Evolutionary conservation across 1,140 invertebrate species (phyloP), one percentile per base, ranked within the genome.

Genomic region (Battus philenor): DNA sequence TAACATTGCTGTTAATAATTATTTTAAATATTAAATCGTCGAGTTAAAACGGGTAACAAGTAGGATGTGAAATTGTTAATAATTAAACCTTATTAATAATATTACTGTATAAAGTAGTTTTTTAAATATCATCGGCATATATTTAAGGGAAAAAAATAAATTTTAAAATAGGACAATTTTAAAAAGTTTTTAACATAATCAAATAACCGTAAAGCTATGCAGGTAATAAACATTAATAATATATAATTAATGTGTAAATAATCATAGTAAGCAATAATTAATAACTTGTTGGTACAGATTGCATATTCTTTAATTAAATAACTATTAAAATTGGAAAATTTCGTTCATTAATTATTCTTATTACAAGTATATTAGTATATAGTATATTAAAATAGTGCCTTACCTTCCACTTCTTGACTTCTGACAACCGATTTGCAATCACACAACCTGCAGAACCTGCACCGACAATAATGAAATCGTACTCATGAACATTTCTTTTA

Each of bases 321-420:
- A n/a, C n/a, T n/a, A n/a, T n/a, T n/a, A n/a, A n/a, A n/a, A n/a
- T n/a, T n/a, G 18, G 18, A 20, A 20, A 20, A 20, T 6, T 6
- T 20, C 18, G 18, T 3, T 6, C 6, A 3, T 3, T 20, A 3
- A 3, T 20, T 6, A 20, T 20, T 6, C 18, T 20, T 3, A 20
- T 20, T 20, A 20, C 2, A 20, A 3, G 6, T 20, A 16, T 11
- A 30, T n/a, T n/a, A n/a, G n/a, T n/a, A 48, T 13, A 16, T 13
- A 33, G 11, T 9, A 17, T 6, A n/a, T 12, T 22, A 18, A 4
- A 16, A 44, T 6, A 44, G 16, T 6, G 1, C 49, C 56, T 57
- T 27, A 83, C 79, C 77, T 70, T 77, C 79, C 79, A 83, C 56
- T 77, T 73, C 29, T 83, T 79, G 0, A 83, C 71, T 74, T 81